Evolutionary conservation across 2,888 invertebrate genomes (phyloP).

Genomic region (Hemicrepidius hirtus): DNA sequence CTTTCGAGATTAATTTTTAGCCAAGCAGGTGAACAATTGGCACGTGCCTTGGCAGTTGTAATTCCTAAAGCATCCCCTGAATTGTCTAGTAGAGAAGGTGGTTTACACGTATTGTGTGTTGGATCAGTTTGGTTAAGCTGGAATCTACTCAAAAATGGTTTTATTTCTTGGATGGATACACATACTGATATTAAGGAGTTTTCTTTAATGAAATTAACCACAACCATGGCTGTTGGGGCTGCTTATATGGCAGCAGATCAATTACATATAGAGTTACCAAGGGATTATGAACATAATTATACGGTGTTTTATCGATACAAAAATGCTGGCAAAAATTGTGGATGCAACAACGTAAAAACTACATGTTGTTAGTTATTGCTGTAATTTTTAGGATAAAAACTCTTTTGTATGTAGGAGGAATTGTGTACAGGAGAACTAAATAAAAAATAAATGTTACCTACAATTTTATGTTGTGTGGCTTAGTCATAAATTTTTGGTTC

Average conservation of each 20-base stretch:
- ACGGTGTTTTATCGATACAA: constrained; percentile 79
- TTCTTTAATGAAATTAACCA: constrained; percentile 81
- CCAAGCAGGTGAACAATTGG: constrained; percentile 80
- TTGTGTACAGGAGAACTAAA: too few species aligned
- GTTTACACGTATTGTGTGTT: constrained; percentile 85
- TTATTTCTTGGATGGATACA: constrained; percentile 75
- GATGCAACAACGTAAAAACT: not conserved
- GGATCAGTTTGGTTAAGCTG: constrained; percentile 98
- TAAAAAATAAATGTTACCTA: too few species aligned
- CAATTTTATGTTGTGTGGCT: too few species aligned
- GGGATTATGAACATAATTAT: constrained; percentile 83
- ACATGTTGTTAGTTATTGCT: not conserved
- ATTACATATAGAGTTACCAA: constrained; percentile 77
- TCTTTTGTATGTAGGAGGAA: not conserved
- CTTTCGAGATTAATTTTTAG: constrained; percentile 82
- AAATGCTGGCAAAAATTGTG: constrained; percentile 48
- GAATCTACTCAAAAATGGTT: constrained; percentile 84
- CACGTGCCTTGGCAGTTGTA: constrained; percentile 80
- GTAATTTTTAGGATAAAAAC: constrained; percentile 12
- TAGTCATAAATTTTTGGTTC: not conserved
- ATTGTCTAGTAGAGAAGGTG: constrained; percentile 74
- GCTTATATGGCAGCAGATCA: constrained; percentile 88
- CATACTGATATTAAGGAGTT: constrained; percentile 74
- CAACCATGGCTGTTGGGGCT: constrained; percentile 89
- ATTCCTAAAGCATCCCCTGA: constrained; percentile 77